Base-by-base conservation (phyloP, 2,797 vertebrate species). In the Smutsia gigantea region DNA sequence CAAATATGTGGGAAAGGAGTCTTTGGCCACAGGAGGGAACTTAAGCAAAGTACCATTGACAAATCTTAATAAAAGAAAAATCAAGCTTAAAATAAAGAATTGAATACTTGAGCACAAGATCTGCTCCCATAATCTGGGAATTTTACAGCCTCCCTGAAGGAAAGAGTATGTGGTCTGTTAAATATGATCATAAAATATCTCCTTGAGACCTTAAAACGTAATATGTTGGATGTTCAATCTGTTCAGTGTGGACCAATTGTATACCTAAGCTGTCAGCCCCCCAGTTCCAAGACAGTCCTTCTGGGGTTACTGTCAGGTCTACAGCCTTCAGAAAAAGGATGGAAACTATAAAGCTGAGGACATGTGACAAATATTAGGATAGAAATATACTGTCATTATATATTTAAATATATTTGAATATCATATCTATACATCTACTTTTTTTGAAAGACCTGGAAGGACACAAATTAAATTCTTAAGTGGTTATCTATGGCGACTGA, bases 111-210 rank as follows among this genome's bases (percentile, higher is more conserved):
- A 96, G 63, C 57, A 78, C 25, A 93, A 96, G 86, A 92, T 82
- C 78, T 90, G 49, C 29, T 95, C 89, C 75, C 59, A 86, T 92
- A 90, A 95, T 86, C 84, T 97, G 51, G 89, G 89, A 94, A 93
- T 95, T 97, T 97, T 98, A 97, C 90, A 66, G 49, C 37, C 66
- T 96, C 71, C 93, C 90, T 87, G 95, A 93, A 97, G 95, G 57
- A 91, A 97, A 95, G 89, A 93, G 83, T 96, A 85, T 92, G 71
- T 94, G 86, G 83, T 93, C 95, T 96, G 91, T 97, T 97, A 96
- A 97, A 96, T 92, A 42, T 57, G 71, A 87, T 94, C 89, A 95
- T 96, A 97, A 97, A 97, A 92, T 85, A 94, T 96, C 94, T 96
- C 94, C 95, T 92, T 74, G 79, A 97, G 94, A 85, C 66, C 84